Evolutionary conservation across 2,797 vertebrate species (phyloP).

Genomic region (Anguilla pacifica): DNA sequence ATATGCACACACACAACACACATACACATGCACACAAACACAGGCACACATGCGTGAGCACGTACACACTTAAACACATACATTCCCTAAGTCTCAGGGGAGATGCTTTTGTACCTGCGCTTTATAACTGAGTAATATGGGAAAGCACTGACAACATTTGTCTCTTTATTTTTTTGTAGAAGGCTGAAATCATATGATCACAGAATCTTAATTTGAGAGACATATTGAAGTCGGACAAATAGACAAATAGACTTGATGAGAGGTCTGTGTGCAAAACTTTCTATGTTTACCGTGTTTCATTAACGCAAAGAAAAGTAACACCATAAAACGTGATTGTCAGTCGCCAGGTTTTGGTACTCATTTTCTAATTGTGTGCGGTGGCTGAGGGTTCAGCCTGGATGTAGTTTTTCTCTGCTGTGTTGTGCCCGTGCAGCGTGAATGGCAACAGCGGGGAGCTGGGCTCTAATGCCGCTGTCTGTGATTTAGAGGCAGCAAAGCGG

Average conservation of each 20-base stretch:
- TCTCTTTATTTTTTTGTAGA: background rate
- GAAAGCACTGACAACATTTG: background rate
- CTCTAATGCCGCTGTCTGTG: slow-evolving; percentile 9
- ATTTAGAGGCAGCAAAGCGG: slow-evolving; percentile 15
- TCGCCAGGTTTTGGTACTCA: background rate
- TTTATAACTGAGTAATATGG: slow-evolving; percentile 41
- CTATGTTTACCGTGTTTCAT: background rate
- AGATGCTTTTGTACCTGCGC: slow-evolving; percentile 45
- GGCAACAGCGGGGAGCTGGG: background rate
- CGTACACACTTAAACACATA: slow-evolving; percentile 40
- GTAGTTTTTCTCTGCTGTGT: background rate
- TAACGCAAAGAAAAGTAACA: background rate
- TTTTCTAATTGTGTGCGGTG: background rate
- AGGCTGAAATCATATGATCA: background rate
- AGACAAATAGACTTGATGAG: background rate
- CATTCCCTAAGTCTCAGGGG: slow-evolving; percentile 52
- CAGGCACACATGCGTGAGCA: slow-evolving; percentile 12
- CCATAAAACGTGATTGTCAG: background rate
- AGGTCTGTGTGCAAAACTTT: background rate
- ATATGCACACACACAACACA: slow-evolving; percentile 33
- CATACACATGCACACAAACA: slow-evolving; percentile 31
- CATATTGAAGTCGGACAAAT: background rate
- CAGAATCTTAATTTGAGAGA: background rate
- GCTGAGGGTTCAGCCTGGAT: background rate
- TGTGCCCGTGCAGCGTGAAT: background rate